phyloP scores from a whole-genome alignment of 2,797 vertebrate species.

The Moxostoma hubbsi region DNA sequence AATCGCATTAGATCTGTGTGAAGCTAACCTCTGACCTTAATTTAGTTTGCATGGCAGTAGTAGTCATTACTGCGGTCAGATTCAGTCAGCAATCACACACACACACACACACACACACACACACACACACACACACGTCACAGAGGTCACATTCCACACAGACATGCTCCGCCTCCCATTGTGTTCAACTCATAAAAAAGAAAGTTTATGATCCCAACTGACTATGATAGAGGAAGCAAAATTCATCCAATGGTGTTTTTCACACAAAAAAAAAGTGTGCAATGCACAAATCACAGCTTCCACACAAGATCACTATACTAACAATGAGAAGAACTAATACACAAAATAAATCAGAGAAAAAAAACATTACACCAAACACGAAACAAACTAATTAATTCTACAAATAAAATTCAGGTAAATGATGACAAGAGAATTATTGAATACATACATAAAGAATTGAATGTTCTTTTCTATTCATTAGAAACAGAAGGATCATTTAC shows the following conservation, averaged over 20 bases:
- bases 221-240: slow-evolving; percentile 48
- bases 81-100: background rate
- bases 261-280: slow-evolving; percentile 40
- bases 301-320: background rate
- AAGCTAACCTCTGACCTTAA: slow-evolving; percentile 20
- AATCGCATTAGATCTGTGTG: background rate
- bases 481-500: background rate
- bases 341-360: background rate
- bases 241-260: slow-evolving; percentile 29
- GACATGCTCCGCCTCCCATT: slow-evolving; percentile 78
- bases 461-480: background rate
- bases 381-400: background rate
- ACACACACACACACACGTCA: slow-evolving; percentile 62
- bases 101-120: slow-evolving; percentile 40
- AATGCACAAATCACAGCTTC: background rate
- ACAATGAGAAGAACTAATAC: background rate
- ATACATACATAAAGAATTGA: no score
- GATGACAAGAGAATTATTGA: background rate
- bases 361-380: background rate
- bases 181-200: slow-evolving; percentile 69
- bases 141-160: slow-evolving; percentile 77
- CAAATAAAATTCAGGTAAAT: background rate
- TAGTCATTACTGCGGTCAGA: slow-evolving; percentile 20
- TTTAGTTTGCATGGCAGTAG: slow-evolving; percentile 7
- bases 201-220: slow-evolving; percentile 26